Evolutionary conservation across 1,140 invertebrate genomes (phyloP), one percentile per base, ranked within the genome.

Genomic region (Diorhabda sublineata): DNA sequence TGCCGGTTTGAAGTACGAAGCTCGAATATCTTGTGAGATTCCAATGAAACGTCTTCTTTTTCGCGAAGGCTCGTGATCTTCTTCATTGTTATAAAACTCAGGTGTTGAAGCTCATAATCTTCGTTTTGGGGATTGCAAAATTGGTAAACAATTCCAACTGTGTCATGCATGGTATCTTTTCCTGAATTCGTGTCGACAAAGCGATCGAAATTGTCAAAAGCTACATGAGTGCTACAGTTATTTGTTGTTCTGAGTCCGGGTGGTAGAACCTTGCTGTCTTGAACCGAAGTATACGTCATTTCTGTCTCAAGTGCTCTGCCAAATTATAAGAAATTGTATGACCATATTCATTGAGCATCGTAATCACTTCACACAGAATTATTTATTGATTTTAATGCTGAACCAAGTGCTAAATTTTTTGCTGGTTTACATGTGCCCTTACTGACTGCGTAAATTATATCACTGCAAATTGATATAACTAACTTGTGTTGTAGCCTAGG

Each of bases 161-260:
- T 84, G 56, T 84, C 83, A 72, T 84, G 81, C 62, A 84, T 52
- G 6, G 81, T 84, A 69, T 81, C 80, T 71, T 81, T 82, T 44
- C 82, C 82, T 70, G 44, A 76, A 41, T 58, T 26, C 43, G 82
- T 83, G 58, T 84, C 11, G 11, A 11, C 11, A 11, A 11, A 11
- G 11, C 11, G 11, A 11, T 11, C 11, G 11, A 11, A 11, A 76
- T 83, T 84, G 68, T 84, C 82, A 64, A 75, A 84, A 2, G 80
- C 82, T 57, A 83, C 72, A 63, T 75, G 68, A 58, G 81, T 83
- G 61, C 61, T 70, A 42, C 70, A 58, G 7, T 69, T 47, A 47
- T 71, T 61, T 58, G 42, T 42, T 63, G 26, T 45, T 62, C 3
- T 43, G 68, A 80, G 78, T 3, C 69, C 73, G 9, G 68, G 5